Evolutionary conservation across 2,888 invertebrate genomes (phyloP).

Genomic region (Nemotelus nigrinus): DNA sequence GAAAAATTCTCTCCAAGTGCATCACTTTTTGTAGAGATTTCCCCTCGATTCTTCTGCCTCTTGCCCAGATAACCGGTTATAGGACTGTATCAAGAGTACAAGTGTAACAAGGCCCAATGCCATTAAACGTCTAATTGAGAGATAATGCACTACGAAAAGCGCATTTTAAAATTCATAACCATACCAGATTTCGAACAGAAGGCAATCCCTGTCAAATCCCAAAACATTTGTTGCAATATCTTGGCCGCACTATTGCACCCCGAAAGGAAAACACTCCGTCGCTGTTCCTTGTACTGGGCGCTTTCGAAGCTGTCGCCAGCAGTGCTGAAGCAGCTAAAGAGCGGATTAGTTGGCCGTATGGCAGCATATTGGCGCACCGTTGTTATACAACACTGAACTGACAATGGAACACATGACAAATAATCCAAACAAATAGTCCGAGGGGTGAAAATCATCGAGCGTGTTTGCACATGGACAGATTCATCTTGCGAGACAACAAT

Average conservation of each 20-base stretch:
- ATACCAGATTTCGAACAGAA: slow-evolving; percentile 11
- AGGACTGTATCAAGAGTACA: too few relatives aligned
- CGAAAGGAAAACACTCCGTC: slow-evolving; percentile 23
- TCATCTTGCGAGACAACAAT: slow-evolving; percentile 24
- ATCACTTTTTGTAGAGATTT: too few relatives aligned
- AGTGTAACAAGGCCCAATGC: too few relatives aligned
- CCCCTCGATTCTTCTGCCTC: too few relatives aligned
- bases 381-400: slow-evolving; percentile 27
- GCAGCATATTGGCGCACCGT: slow-evolving; percentile 35
- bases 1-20: too few relatives aligned
- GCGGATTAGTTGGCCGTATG: slow-evolving; percentile 43
- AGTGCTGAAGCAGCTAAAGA: slow-evolving; percentile 20
- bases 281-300: background rate
- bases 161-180: slow-evolving; percentile 35
- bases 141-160: slow-evolving; percentile 13
- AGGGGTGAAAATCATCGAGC: slow-evolving; percentile 43
- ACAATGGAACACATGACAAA: slow-evolving; percentile 47
- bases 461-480: slow-evolving; percentile 41
- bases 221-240: slow-evolving; percentile 35
- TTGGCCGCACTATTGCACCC: slow-evolving; percentile 27
- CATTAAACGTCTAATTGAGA: slow-evolving; percentile 28
- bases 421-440: slow-evolving; percentile 44
- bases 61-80: too few relatives aligned
- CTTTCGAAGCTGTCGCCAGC: slow-evolving; percentile 16
- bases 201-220: slow-evolving; percentile 6